These are phyloP conservation scores for Ochropacha duplaris DNA, from an alignment of 2,888 invertebrate species.

Conservation along the genomic window DNA sequence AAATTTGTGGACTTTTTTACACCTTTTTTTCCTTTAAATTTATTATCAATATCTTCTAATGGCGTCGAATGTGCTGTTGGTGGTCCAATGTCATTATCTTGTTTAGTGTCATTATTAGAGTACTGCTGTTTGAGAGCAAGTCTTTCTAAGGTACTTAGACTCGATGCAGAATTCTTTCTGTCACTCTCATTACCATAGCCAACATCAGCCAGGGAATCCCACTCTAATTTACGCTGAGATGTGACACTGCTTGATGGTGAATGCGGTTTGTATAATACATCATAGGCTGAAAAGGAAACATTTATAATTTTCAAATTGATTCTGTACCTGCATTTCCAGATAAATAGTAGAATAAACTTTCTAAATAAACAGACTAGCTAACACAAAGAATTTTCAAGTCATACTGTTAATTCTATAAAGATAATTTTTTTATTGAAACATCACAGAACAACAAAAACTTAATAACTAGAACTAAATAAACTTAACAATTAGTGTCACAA, in stretches of 20 bases:
- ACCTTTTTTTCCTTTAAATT: slow-evolving; percentile 56
- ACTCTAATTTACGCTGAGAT: slow-evolving; percentile 90
- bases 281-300: slow-evolving; percentile 58
- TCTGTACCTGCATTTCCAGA: too few relatives aligned
- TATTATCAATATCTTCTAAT: slow-evolving; percentile 54
- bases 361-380: too few relatives aligned
- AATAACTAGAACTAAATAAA: too few relatives aligned
- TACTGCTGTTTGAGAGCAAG: slow-evolving; percentile 82
- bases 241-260: slow-evolving; percentile 90
- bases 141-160: slow-evolving; percentile 84
- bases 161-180: slow-evolving; percentile 72
- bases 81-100: slow-evolving; percentile 54
- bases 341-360: too few relatives aligned
- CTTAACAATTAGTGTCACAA: too few relatives aligned
- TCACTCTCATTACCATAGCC: slow-evolving; percentile 87
- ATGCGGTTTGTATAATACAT: slow-evolving; percentile 64
- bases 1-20: slow-evolving; percentile 64
- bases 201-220: slow-evolving; percentile 94
- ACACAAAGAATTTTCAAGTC: too few relatives aligned
- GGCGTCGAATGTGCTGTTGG: slow-evolving; percentile 83
- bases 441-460: too few relatives aligned
- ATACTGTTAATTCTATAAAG: too few relatives aligned
- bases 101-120: slow-evolving; percentile 65
- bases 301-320: slow-evolving; percentile 1
- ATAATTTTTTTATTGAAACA: too few relatives aligned